Conservation (phyloP, 92 coral and sea anemone genomes). For the Phenganax subtilis region DNA sequence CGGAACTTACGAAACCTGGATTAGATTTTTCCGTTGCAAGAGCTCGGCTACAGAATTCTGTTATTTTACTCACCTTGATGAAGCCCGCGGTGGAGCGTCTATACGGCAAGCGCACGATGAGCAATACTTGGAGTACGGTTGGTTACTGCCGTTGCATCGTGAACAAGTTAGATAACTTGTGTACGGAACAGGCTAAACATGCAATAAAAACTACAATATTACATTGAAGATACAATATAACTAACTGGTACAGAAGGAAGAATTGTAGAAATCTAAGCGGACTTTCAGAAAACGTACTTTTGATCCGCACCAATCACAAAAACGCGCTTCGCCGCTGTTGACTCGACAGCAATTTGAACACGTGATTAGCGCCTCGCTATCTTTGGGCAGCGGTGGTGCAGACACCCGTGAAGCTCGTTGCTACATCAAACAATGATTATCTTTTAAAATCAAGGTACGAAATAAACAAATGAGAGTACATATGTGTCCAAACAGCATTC, state of each 20-base stretch:
- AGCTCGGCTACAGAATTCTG: not conserved
- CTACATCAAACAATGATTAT: not conserved
- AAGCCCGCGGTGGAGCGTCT: conserved; percentile 87
- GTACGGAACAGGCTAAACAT: conserved; percentile 34
- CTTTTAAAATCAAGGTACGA: not conserved
- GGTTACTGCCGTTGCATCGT: conserved; percentile 35
- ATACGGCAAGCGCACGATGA: conserved; percentile 82
- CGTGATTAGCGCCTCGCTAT: conserved; percentile 74
- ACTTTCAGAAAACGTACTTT: conserved; percentile 26
- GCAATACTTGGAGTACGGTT: conserved; percentile 57
- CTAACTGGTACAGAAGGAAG: not conserved
- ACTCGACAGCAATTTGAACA: conserved; percentile 92
- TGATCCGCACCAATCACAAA: conserved; percentile 98
- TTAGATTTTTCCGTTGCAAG: not conserved
- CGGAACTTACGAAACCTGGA: not conserved
- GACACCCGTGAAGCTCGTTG: conserved; percentile 69
- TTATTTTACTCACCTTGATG: conserved; percentile 44
- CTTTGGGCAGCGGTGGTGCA: conserved; percentile 91
- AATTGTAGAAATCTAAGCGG: no score
- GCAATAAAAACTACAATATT: no score
- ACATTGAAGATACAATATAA: not conserved
- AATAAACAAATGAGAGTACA: not conserved
- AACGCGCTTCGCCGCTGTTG: conserved; percentile 91
- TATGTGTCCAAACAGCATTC: no score
- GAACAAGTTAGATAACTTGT: conserved; percentile 36